Evolutionary conservation across 2,797 vertebrate species (phyloP).

Genomic region (Leucoraja ocellata): DNA sequence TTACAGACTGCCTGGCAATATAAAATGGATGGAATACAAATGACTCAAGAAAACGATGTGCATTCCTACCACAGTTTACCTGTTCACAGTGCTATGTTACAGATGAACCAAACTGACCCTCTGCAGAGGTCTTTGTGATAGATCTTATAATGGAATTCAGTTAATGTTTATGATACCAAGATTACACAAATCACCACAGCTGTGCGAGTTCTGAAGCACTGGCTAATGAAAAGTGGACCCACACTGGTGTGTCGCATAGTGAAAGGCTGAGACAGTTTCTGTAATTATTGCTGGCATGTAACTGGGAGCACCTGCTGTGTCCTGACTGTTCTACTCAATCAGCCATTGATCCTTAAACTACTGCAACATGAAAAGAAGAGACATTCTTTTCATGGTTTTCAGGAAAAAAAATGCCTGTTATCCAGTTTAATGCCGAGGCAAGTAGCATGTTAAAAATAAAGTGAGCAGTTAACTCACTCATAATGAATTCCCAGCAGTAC

Average conservation of each 20-base stretch:
- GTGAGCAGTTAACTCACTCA: background rate
- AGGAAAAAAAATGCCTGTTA: background rate
- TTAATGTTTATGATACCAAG: slow-evolving; percentile 37
- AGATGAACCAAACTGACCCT: slow-evolving; percentile 30
- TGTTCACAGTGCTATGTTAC: background rate
- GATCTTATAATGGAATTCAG: slow-evolving; percentile 28
- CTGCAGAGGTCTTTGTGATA: slow-evolving; percentile 26
- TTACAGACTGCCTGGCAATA: background rate
- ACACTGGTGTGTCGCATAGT: slow-evolving; percentile 33
- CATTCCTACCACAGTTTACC: background rate
- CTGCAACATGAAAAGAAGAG: slow-evolving; percentile 20
- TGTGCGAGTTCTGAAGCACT: slow-evolving; percentile 33
- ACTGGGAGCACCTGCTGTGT: slow-evolving; percentile 24
- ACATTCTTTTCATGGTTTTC: background rate
- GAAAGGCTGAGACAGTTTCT: background rate
- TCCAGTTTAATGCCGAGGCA: background rate
- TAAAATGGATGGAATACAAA: background rate
- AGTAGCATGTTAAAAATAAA: background rate
- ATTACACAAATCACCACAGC: slow-evolving; percentile 36
- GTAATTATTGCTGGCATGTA: slow-evolving; percentile 30
- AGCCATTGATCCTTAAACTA: slow-evolving; percentile 18
- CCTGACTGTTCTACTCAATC: slow-evolving; percentile 34
- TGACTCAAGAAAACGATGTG: background rate
- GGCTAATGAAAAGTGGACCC: slow-evolving; percentile 36
- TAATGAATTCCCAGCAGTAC: background rate